Percentiles rank a stretch among this genome's conserved stretches.
These are phyloP conservation scores for Amniataba percoides DNA, from an alignment of 2,797 vertebrate genomes.

Conservation along the genomic window DNA sequence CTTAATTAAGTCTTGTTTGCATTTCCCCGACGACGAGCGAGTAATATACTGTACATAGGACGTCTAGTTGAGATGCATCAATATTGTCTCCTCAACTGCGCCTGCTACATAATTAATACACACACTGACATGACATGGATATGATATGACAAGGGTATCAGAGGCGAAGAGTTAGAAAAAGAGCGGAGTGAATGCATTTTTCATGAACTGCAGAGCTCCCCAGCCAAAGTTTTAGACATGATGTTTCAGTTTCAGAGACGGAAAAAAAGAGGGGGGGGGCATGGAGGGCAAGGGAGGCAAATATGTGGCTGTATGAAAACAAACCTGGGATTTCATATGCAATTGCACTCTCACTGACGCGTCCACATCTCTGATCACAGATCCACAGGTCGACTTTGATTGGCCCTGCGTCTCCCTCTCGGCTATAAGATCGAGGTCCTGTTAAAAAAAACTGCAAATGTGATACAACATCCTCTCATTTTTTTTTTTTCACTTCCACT, in stretches of 20 bases:
- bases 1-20: slow-evolving; percentile 75
- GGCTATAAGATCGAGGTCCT: slow-evolving; percentile 18
- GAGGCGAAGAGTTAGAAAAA: slow-evolving; percentile 75
- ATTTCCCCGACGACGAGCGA: slow-evolving; percentile 56
- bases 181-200: slow-evolving; percentile 80
- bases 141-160: slow-evolving; percentile 84
- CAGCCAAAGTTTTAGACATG: slow-evolving; percentile 76
- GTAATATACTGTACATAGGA: slow-evolving; percentile 54
- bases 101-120: slow-evolving; percentile 82
- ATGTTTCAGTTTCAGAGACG: slow-evolving; percentile 73
- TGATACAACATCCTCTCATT: slow-evolving; percentile 44
- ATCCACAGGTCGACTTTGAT: slow-evolving; percentile 52
- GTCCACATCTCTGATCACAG: slow-evolving; percentile 46
- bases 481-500: slow-evolving; percentile 26
- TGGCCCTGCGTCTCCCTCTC: slow-evolving; percentile 20
- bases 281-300: slow-evolving; percentile 51
- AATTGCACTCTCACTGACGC: slow-evolving; percentile 23
- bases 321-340: slow-evolving; percentile 62
- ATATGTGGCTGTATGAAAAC: slow-evolving; percentile 59
- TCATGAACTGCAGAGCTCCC: slow-evolving; percentile 80
- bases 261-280: slow-evolving; percentile 22
- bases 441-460: slow-evolving; percentile 42
- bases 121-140: slow-evolving; percentile 83
- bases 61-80: slow-evolving; percentile 63
- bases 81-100: slow-evolving; percentile 71